Conservation (phyloP, 2,797 vertebrate genomes). For the Gadopsis marmoratus region DNA sequence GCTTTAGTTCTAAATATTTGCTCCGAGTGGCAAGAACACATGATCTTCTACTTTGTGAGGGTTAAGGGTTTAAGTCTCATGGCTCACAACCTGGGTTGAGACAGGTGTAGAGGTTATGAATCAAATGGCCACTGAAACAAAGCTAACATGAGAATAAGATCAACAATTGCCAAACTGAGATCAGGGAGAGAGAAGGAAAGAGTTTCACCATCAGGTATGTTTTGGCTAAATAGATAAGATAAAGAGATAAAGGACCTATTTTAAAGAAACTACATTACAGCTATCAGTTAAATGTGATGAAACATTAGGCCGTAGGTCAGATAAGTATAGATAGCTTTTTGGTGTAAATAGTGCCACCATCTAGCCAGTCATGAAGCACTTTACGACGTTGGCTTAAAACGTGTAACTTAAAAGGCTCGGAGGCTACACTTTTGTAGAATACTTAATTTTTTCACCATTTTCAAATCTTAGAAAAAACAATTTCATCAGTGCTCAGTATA, state of each 20-base stretch:
- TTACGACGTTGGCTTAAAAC: background rate
- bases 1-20: slow-evolving; percentile 16
- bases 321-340: background rate
- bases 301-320: background rate
- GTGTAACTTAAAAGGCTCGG: background rate
- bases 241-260: no score
- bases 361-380: background rate
- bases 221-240: background rate
- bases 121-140: slow-evolving; percentile 5
- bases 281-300: background rate
- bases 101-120: background rate
- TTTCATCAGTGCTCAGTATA: background rate
- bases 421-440: background rate
- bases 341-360: background rate
- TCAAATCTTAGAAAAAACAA: background rate
- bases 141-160: background rate
- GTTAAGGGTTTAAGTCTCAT: slow-evolving; percentile 17
- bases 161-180: no score
- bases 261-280: background rate
- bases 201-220: background rate
- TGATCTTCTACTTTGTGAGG: background rate
- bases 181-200: background rate
- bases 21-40: background rate
- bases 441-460: background rate
- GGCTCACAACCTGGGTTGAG: background rate